Conservation (phyloP, 2,113 vertebrate genomes). For the Apaloderma vittatum region DNA sequence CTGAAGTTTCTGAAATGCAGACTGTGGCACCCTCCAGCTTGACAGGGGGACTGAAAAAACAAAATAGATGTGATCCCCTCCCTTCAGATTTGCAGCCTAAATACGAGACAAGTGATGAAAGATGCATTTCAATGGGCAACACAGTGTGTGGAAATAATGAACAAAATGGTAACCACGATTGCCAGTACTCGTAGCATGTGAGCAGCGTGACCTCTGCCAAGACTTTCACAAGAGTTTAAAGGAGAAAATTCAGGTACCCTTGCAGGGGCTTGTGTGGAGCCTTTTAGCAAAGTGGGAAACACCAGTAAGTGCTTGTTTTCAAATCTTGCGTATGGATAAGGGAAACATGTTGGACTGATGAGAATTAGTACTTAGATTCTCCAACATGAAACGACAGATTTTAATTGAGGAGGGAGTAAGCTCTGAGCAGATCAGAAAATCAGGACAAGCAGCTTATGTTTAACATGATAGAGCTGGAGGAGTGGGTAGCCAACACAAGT, state of each 20-base stretch:
- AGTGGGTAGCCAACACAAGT: fast-evolving
- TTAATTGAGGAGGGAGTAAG: neutral
- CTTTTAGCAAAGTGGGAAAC: neutral
- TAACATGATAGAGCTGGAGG: neutral
- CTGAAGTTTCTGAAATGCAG: neutral
- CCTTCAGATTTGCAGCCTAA: neutral
- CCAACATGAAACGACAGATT: neutral
- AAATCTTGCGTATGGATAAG: neutral
- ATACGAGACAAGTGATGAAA: neutral
- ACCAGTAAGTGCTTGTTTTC: neutral
- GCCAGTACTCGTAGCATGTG: neutral
- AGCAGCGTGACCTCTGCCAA: neutral
- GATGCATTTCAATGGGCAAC: neutral
- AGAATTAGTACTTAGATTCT: neutral
- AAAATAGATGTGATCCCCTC: neutral
- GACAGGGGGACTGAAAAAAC: neutral
- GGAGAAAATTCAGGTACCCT: neutral
- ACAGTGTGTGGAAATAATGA: neutral
- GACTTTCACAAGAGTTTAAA: neutral
- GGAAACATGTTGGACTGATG: neutral
- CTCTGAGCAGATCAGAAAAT: neutral
- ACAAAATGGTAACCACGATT: neutral
- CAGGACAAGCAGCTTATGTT: neutral
- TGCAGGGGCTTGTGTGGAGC: neutral
- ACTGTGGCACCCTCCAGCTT: neutral